Base-by-base conservation (phyloP, 2,888 invertebrate genomes). In the Hetaerina titia region DNA sequence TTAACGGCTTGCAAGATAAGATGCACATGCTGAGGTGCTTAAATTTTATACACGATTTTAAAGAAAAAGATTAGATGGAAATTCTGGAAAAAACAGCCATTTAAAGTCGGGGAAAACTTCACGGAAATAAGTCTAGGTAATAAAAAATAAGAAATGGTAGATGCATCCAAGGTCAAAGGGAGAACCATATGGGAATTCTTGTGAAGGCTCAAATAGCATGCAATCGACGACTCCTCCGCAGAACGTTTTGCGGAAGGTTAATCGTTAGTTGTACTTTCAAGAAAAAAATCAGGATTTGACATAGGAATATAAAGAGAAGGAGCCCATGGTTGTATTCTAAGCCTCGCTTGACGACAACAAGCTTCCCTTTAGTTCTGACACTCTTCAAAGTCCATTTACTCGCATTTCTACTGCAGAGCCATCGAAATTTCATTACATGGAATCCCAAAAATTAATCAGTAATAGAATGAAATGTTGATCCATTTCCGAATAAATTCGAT, bases 221-320 rank as follows among this genome's bases (percentile, higher is more conserved):
- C 92, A 92, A 25, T 74, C 92, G 69, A n/a, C 69, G 56, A 45
- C 45, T 56, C 22, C 56, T 69, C 92, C 56, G 56, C 69, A 74
- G 90, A 90, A 63, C 45, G 64, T 90, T 90, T 90, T 64, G 25
- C 64, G 90, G 90, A 45, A 69, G 69, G 92, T 92, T 92, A 92
- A 92, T 31, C 19, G 64, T 45, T 45, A 1, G 57, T 57, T 56
- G 57, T 57, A 6, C 56, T 58, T 58, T 13, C n/a, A 11, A 81
- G 81, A n/a, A 13, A 81, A 15, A 89, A 89, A n/a, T 58, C 57
- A 25, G 22, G 64, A 69, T 90, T 64, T 31, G 64, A 90, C 17
- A 45, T 45, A 45, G 6, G 31, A 45, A 25, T 25, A 92, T 92
- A 56, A 64, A 31, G 81, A 81, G 31, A 31, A 31, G 25, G 15